These are phyloP conservation scores for Cyclina sinensis DNA, from an alignment of 1,140 invertebrate species.

Conservation along the genomic window DNA sequence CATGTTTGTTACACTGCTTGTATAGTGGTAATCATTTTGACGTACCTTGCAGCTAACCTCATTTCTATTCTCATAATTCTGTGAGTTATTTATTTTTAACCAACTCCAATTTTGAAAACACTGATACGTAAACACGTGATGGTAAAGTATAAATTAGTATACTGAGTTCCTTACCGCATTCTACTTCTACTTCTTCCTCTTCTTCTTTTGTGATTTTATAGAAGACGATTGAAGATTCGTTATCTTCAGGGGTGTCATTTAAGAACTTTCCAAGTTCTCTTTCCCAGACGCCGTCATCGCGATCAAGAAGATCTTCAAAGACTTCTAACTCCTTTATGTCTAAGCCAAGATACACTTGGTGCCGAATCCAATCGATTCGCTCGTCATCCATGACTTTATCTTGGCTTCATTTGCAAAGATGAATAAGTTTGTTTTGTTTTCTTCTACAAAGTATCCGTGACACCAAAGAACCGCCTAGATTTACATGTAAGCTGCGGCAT, in stretches of 20 bases:
- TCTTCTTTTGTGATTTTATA: constrained; percentile 86
- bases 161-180: constrained; percentile 82
- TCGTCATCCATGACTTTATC: constrained; percentile 85
- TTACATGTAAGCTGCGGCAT: too few relatives aligned
- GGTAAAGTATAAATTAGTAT: not conserved
- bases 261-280: constrained; percentile 84
- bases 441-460: too few relatives aligned
- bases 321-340: constrained; percentile 83
- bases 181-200: constrained; percentile 86
- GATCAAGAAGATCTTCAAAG: constrained; percentile 86
- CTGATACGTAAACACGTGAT: too few relatives aligned
- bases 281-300: constrained; percentile 85
- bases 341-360: constrained; percentile 83
- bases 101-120: too few relatives aligned
- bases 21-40: too few relatives aligned
- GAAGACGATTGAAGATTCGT: constrained; percentile 85
- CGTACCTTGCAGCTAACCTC: too few relatives aligned
- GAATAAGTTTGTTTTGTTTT: too few relatives aligned
- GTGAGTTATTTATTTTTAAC: too few relatives aligned
- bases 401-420: not conserved
- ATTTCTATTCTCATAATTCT: too few relatives aligned
- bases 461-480: too few relatives aligned
- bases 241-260: constrained; percentile 86
- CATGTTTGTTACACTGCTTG: too few relatives aligned
- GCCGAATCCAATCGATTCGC: constrained; percentile 85